A percentile compares a stretch with the other conserved stretches of the same genome.
These are phyloP conservation scores for Stylophora pistillata DNA, from an alignment of 64 coral and sea anemone genomes.

Conservation along the genomic window DNA sequence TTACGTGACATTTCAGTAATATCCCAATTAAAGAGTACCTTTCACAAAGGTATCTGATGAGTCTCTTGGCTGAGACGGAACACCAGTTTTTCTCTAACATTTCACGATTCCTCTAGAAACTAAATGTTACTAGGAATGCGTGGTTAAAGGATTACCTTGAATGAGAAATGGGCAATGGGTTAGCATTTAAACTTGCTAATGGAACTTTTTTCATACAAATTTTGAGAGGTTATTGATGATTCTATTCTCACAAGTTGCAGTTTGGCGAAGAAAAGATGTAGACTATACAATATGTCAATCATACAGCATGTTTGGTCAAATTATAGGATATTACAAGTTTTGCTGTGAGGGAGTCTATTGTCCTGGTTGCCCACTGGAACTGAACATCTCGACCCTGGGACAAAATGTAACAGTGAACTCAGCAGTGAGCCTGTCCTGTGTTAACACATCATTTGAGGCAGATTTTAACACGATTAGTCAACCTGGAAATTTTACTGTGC, in stretches of 20 bases:
- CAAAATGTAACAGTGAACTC: slow-evolving; percentile 11
- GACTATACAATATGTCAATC: background rate
- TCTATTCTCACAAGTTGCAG: background rate
- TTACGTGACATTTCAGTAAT: too few species aligned
- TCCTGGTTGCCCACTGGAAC: slow-evolving; percentile 43
- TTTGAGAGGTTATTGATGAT: too few species aligned
- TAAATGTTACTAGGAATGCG: too few species aligned
- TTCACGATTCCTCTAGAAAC: too few species aligned
- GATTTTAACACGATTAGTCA: slow-evolving; percentile 1
- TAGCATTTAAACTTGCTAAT: too few species aligned
- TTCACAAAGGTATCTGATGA: too few species aligned
- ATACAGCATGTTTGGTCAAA: background rate
- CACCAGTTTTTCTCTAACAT: too few species aligned
- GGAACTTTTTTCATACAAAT: too few species aligned
- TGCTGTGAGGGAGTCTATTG: slow-evolving; percentile 55
- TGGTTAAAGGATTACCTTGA: too few species aligned
- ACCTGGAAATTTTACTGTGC: slow-evolving; percentile 27
- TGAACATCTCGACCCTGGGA: slow-evolving; percentile 14
- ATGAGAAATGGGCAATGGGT: too few species aligned
- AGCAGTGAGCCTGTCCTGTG: slow-evolving; percentile 35
- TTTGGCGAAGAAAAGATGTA: background rate
- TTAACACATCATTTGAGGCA: slow-evolving; percentile 21
- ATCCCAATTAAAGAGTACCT: too few species aligned
- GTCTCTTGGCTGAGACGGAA: too few species aligned
- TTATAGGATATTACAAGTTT: slow-evolving; percentile 48